Evolutionary conservation across 2,888 invertebrate genomes (phyloP).

Genomic region (Macrophya alboannulata): DNA sequence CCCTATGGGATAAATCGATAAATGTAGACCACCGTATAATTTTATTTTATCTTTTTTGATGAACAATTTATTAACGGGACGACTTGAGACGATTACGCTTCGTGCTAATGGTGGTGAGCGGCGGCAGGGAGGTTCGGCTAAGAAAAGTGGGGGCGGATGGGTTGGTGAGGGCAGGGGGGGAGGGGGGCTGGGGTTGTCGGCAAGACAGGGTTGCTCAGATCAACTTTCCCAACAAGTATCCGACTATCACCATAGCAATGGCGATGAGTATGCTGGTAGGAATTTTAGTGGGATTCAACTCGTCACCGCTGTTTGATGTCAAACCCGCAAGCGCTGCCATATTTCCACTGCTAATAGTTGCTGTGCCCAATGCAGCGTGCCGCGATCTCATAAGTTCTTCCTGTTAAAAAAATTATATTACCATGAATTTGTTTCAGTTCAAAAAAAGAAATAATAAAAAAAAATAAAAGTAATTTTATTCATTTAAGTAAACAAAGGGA

Average conservation of each 20-base stretch:
- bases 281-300: slow-evolving; percentile 66
- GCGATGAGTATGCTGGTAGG: slow-evolving; percentile 71
- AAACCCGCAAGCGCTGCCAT: slow-evolving; percentile 70
- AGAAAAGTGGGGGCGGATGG: slow-evolving; percentile 69
- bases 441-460: no score
- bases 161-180: slow-evolving; percentile 64
- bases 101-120: slow-evolving; percentile 65
- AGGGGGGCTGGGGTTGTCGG: slow-evolving; percentile 63
- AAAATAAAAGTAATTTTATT: not conserved
- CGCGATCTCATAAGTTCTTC: slow-evolving; percentile 76
- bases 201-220: slow-evolving; percentile 75
- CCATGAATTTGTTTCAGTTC: not conserved
- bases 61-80: slow-evolving; percentile 69
- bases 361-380: slow-evolving; percentile 73
- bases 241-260: slow-evolving; percentile 75
- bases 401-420: slow-evolving; percentile 64
- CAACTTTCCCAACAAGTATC: slow-evolving; percentile 77
- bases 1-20: slow-evolving; percentile 69
- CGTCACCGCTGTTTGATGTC: slow-evolving; percentile 66
- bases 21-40: slow-evolving; percentile 69
- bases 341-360: slow-evolving; percentile 63
- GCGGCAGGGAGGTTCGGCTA: slow-evolving; percentile 71
- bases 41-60: slow-evolving; percentile 67
- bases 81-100: slow-evolving; percentile 65
- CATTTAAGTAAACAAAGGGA: not conserved